Evolutionary conservation across 2,797 vertebrate genomes (phyloP), one percentile per base, ranked within the genome.

Genomic region (Etheostoma perlongum): DNA sequence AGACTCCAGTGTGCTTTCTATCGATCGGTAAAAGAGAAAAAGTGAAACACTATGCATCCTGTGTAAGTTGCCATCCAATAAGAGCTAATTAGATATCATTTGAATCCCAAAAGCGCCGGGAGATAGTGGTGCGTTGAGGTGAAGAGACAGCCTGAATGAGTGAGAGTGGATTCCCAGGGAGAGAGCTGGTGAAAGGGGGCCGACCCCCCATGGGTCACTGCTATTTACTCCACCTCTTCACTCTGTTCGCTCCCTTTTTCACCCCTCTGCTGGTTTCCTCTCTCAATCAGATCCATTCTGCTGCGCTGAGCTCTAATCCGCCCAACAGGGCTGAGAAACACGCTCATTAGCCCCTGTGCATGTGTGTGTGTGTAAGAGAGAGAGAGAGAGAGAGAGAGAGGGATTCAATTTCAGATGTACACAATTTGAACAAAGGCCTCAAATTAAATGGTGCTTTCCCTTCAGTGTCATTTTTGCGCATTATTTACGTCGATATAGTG

Each of bases 11-110:
- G 66, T 72, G 63, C 73, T 74, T 82, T 76, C 67, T 66, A 81
- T 85, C 10, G 67, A 88, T 76, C 23, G 2, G 53, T 60, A 36
- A 81, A 81, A 53, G 60, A 69, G 72, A 72, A 59, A 88, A 63
- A 81, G 15, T 80, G 82, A 85, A 89, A 84, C 85, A 81, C 67
- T 85, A 15, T 74, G 68, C 75, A 72, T 84, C 72, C 51, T 4
- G 7, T 69, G 78, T 83, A 85, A 84, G 85, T 85, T 89, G 70
- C 86, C 88, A 93, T 92, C 91, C 90, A 90, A 93, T 93, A 88
- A 91, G 86, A 85, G 85, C 91, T 94, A 95, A 95, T 92, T 92
- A 94, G 91, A 92, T 85, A 72, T 73, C 73, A 91, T 94, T 92
- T 93, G 87, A 94, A 94, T 94, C 85, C 90, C 83, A 95, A 93